Conservation (phyloP, 2,113 vertebrate genomes). For the Procavia capensis region DNA sequence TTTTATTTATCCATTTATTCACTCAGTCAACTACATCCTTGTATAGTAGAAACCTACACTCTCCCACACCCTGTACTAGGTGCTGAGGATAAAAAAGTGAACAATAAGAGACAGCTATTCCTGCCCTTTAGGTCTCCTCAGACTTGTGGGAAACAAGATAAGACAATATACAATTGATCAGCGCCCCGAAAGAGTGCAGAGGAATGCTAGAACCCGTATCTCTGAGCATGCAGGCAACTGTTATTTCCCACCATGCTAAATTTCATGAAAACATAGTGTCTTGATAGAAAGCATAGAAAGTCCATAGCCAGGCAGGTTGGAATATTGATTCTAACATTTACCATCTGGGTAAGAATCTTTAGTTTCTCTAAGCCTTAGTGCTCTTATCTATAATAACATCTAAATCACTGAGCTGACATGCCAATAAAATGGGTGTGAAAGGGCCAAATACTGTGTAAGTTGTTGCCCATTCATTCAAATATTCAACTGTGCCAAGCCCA, state of each 20-base stretch:
- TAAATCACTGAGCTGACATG: neutral
- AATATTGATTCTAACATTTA: neutral
- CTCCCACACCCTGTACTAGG: neutral
- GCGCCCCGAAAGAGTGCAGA: neutral
- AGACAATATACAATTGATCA: neutral
- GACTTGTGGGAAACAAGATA: neutral
- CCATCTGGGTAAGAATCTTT: neutral
- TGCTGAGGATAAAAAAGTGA: neutral
- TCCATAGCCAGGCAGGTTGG: neutral
- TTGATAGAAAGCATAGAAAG: neutral
- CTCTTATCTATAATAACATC: conserved; percentile 26
- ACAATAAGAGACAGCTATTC: neutral
- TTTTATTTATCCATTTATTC: neutral
- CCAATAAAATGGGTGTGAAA: conserved; percentile 33
- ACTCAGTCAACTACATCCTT: neutral
- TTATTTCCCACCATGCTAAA: conserved; percentile 19
- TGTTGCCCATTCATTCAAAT: neutral
- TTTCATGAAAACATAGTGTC: conserved; percentile 6
- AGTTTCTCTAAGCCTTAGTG: neutral
- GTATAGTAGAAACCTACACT: neutral
- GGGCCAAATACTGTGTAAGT: neutral
- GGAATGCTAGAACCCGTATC: neutral
- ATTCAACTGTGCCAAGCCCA: neutral
- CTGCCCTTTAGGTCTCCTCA: neutral
- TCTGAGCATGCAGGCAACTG: neutral